A percentile compares a stretch with the other conserved stretches of the same genome.
Evolutionary conservation across 2,888 invertebrate genomes (phyloP).

Genomic region (Ophion costatus): DNA sequence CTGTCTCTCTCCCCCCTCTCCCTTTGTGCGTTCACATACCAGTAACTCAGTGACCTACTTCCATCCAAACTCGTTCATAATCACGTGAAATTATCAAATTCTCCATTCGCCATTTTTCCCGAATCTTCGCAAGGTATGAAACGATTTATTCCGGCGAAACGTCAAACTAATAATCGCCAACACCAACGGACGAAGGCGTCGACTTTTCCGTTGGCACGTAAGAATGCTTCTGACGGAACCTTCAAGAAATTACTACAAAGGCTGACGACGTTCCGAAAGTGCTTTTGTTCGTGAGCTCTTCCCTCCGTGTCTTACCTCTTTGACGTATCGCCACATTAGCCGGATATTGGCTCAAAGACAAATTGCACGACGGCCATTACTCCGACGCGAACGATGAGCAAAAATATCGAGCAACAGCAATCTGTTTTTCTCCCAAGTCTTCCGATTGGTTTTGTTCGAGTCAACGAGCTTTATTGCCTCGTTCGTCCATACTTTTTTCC

Average conservation of each 20-base stretch:
- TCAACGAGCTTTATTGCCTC: too few species aligned
- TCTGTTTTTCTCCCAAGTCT: too few species aligned
- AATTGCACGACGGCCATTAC: too few species aligned
- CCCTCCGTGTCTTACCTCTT: slow-evolving; percentile 6
- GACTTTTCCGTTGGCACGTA: background rate
- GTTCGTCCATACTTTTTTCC: too few species aligned
- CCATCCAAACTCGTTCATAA: slow-evolving; percentile 19
- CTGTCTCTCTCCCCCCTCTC: background rate
- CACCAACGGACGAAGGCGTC: slow-evolving; percentile 28
- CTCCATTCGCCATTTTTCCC: slow-evolving; percentile 14
- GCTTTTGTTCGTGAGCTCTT: background rate
- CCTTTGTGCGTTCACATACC: slow-evolving; percentile 19
- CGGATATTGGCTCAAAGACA: too few species aligned
- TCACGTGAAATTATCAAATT: slow-evolving; percentile 47
- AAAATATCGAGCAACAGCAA: too few species aligned
- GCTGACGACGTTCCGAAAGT: background rate
- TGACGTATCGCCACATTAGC: background rate
- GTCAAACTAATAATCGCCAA: slow-evolving; percentile 2
- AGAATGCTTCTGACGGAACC: background rate
- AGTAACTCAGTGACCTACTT: slow-evolving; percentile 47
- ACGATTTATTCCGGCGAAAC: slow-evolving; percentile 4
- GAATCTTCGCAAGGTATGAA: slow-evolving; percentile 1
- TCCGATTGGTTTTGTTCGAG: too few species aligned
- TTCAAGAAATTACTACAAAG: slow-evolving; percentile 14
- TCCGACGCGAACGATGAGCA: too few species aligned